Evolutionary conservation across 2,888 invertebrate genomes (phyloP), one percentile per base, ranked within the genome.

Genomic region (Amaurobius ferox): DNA sequence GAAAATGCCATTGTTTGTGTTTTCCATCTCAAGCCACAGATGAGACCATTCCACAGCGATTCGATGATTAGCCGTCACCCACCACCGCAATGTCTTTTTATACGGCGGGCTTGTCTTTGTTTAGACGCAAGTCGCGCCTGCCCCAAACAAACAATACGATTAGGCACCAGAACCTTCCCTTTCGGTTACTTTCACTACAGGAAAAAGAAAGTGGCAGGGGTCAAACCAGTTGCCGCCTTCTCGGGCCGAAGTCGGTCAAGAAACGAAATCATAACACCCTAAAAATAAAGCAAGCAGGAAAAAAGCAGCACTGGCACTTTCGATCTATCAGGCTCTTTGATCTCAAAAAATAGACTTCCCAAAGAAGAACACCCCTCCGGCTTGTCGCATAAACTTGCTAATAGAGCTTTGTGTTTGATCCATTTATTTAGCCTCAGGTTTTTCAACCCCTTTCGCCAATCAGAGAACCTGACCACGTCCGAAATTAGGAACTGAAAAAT

Each of bases 371-470:
- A 16, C 1, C 35, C 64, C 73, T 29, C 40, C n/a, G 19, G 55
- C 32, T 9, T 40, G 28, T 40, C 64, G 16, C 28, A 40, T 71
- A 79, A 11, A 19, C 32, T 30, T n/a, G n/a, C 35, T 30, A 74
- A 76, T 81, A 76, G 64, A 76, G 48, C 40, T 30, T 35, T 55
- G 48, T 73, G 62, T 76, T 67, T 81, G 81, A 76, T 81, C 81
- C 70, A 81, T 35, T 71, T 81, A 26, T 48, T 48, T 70, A 76
- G 70, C 70, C 76, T 66, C 61, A 83, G 83, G 83, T 83, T 77
- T 74, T 71, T 35, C 72, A 77, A 83, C 77, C 83, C 66, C 66
- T 66, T 30, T 28, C 23, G 29, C 28, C 71, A 32, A 83, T 83
- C 66, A 72, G 30, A 66, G 23, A 81, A 19, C 48, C 77, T 6